These are phyloP conservation scores for Porites rus DNA, from an alignment of 92 coral and sea anemone genomes.

Conservation along the genomic window DNA sequence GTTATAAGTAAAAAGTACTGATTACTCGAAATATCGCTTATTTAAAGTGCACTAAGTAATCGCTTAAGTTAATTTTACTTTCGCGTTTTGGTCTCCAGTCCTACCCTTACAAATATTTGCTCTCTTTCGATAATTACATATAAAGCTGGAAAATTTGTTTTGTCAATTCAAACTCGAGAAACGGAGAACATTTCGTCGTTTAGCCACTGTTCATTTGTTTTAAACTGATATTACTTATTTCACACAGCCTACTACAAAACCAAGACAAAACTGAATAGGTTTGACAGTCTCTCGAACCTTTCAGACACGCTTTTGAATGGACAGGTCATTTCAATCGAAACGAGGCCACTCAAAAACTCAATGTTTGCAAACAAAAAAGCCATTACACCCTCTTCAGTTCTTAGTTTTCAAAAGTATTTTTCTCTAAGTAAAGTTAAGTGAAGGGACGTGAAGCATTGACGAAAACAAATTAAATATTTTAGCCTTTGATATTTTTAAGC, in stretches of 20 bases:
- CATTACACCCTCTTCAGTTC: not conserved
- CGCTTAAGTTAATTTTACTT: too few species aligned
- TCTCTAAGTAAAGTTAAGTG: not conserved
- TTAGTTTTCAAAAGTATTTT: not conserved
- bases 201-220: not conserved
- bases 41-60: too few species aligned
- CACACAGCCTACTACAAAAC: not conserved
- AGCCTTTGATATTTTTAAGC: not conserved
- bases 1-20: too few species aligned
- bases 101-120: too few species aligned
- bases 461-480: constrained; percentile 10
- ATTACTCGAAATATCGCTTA: too few species aligned
- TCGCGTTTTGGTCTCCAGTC: too few species aligned
- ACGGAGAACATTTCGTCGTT: not conserved
- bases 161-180: not conserved
- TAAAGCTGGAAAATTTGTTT: not conserved
- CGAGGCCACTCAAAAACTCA: constrained; percentile 21
- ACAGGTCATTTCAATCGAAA: not conserved
- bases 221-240: not conserved
- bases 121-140: not conserved
- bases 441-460: not conserved
- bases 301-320: not conserved
- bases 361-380: not conserved
- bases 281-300: not conserved
- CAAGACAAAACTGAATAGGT: not conserved